Conservation (phyloP, 2,888 invertebrate species). For the Aproaerema taeniolella region DNA sequence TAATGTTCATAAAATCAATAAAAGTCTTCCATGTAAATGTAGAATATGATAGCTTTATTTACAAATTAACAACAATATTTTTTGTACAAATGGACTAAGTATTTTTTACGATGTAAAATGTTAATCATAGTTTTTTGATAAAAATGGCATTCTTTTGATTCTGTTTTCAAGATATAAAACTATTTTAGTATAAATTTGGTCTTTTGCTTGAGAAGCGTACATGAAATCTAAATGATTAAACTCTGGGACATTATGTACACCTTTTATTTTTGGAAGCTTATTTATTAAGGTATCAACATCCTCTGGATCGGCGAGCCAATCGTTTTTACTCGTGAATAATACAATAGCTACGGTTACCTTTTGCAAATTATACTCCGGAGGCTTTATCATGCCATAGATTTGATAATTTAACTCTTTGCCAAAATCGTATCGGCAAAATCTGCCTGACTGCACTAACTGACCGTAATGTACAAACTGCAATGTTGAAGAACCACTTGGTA, state of each 20-base stretch:
- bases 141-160: too few species aligned
- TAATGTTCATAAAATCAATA: too few species aligned
- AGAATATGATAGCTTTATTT: too few species aligned
- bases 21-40: too few species aligned
- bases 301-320: conserved; percentile 60
- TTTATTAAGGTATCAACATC: conserved; percentile 62
- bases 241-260: conserved; percentile 62
- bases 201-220: conserved; percentile 76
- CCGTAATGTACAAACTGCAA: conserved; percentile 67
- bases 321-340: conserved; percentile 49
- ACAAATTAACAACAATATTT: too few species aligned
- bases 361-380: conserved; percentile 51
- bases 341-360: conserved; percentile 40
- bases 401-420: conserved; percentile 36
- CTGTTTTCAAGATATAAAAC: too few species aligned
- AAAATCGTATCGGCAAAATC: conserved; percentile 51
- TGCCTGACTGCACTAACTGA: conserved; percentile 44
- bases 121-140: too few species aligned
- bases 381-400: conserved; percentile 55
- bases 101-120: too few species aligned
- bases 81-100: too few species aligned
- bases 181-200: conserved; percentile 68
- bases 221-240: conserved; percentile 83
- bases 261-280: conserved; percentile 68
- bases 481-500: conserved; percentile 77